Conservation (phyloP, 2,113 vertebrate species). For the Ammodytes marinus region DNA sequence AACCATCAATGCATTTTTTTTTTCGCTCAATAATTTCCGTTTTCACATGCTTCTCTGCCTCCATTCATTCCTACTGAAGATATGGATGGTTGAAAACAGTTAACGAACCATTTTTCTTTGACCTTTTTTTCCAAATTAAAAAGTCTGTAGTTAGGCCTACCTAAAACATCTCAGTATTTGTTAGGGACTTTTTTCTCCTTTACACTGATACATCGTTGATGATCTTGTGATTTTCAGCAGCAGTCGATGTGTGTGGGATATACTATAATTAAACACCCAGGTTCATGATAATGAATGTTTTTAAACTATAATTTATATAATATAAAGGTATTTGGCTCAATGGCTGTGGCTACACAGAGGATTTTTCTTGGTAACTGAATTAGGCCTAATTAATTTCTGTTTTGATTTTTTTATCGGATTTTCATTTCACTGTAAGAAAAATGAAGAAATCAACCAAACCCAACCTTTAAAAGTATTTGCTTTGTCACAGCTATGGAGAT, state of each 20-base stretch:
- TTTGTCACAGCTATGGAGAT: slow-evolving; percentile 13
- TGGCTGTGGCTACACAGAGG: background rate
- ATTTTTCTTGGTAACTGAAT: background rate
- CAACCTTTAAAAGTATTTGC: background rate
- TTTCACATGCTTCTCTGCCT: background rate
- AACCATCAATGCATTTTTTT: background rate
- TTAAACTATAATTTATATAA: background rate
- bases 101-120: too few relatives aligned
- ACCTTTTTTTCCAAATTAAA: too few relatives aligned
- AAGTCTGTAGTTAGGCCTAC: too few relatives aligned
- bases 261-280: background rate
- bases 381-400: background rate
- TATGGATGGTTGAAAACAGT: too few relatives aligned
- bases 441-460: background rate
- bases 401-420: background rate
- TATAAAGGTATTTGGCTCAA: background rate
- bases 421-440: background rate
- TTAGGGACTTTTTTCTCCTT: background rate
- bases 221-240: background rate
- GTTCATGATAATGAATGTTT: background rate
- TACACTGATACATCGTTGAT: background rate
- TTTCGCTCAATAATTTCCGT: background rate
- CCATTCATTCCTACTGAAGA: background rate
- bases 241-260: background rate
- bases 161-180: background rate